A percentile compares a stretch with the other conserved stretches of the same genome.
Evolutionary conservation across 2,797 vertebrate species (phyloP).

Genomic region (Hirundo rustica): DNA sequence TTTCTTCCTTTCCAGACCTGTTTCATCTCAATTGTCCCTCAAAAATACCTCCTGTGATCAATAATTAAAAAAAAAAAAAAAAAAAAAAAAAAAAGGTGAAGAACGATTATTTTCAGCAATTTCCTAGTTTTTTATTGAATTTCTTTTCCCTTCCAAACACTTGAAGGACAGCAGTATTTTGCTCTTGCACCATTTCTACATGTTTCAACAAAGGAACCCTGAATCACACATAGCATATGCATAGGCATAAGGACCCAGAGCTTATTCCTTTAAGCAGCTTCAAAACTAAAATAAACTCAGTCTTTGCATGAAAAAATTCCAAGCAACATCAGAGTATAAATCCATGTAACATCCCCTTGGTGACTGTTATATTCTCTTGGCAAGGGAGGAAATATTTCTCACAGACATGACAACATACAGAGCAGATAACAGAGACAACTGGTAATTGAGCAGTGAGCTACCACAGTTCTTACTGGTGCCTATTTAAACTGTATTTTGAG

Average conservation of each 20-base stretch:
- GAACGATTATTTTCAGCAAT: neutral
- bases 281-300: neutral
- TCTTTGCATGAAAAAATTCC: neutral
- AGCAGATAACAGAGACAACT: neutral
- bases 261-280: neutral
- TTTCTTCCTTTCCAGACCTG: neutral
- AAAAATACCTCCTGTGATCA: neutral
- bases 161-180: neutral
- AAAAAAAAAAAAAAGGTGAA: neutral
- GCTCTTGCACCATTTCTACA: neutral
- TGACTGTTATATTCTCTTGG: neutral
- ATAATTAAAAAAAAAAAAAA: neutral
- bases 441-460: neutral
- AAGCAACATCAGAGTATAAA: neutral
- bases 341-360: neutral
- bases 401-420: neutral
- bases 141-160: neutral
- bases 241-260: neutral
- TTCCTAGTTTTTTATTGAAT: neutral
- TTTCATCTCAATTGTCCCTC: neutral
- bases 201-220: neutral
- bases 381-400: neutral
- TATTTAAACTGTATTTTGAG: neutral
- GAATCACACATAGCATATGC: neutral
- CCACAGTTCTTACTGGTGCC: neutral